Base-by-base conservation (phyloP, 2,888 invertebrate genomes). In the Asteroscopus sphinx region DNA sequence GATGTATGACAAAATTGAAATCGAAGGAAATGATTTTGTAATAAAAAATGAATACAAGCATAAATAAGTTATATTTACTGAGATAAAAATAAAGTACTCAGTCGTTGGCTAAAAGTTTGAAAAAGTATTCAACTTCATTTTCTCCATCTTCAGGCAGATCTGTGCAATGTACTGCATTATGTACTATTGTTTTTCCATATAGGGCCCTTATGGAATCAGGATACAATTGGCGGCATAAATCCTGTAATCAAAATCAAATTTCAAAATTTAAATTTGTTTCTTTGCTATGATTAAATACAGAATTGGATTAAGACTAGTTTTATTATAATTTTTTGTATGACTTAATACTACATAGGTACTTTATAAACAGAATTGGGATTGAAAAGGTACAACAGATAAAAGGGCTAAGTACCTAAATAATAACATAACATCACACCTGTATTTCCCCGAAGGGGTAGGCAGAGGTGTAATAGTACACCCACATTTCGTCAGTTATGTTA, bases 161-260 rank as follows among this genome's bases (percentile, higher is more conserved):
- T 3, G 99, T 98, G 84, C 98, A 98, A 87, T 99, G 99, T 1
- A 99, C 95, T 7, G 97, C 98, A 94, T 99, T 99, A 77, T 96
- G 95, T 30, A 97, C 94, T 85, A 96, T 97, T 62, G 95, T 95
- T 71, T 95, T 95, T 0, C 99, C 99, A 94, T 96, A 98, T 65
- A 95, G 95, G 4, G 98, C 98, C 81, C 99, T 95, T 39, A 99
- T 92, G 2, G 97, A 96, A 62, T 96, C 94, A 0, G 98, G 98
- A 57, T 98, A 95, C 48, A 99, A 90, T 76, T 98, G 96, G 13
- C 93, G 88, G 73, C 91, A 88, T 56, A 93, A 53, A 44, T 90
- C 91, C 92, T 93, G 80, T 21, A 78, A 77, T 49, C 6, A 42
- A 68, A 16, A n/a, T n/a, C n/a, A n/a, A n/a, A n/a, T n/a, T n/a